These are phyloP conservation scores for Rutilus rutilus DNA, from an alignment of 2,113 vertebrate species.

Conservation along the genomic window DNA sequence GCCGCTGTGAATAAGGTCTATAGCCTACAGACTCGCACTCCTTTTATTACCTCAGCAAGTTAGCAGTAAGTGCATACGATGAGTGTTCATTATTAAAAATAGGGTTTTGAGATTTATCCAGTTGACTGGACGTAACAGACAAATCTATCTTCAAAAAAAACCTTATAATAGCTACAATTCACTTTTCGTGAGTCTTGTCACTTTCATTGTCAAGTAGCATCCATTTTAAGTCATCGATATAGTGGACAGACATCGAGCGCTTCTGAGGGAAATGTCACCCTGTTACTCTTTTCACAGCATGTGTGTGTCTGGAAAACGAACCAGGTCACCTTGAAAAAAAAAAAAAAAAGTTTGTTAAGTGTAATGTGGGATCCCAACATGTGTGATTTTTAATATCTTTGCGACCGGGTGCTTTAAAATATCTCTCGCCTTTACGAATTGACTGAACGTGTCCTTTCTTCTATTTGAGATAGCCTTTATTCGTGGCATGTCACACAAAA, in stretches of 20 bases:
- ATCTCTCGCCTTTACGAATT: constrained; percentile 65
- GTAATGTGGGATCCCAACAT: constrained; percentile 66
- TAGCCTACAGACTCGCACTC: constrained; percentile 37
- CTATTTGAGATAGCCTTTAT: constrained; percentile 63
- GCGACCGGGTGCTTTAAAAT: constrained; percentile 68
- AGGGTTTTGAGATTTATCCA: constrained; percentile 40
- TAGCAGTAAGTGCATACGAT: constrained; percentile 58
- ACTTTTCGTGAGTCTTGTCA: constrained; percentile 6
- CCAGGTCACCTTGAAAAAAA: constrained; percentile 58
- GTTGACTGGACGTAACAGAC: constrained; percentile 5
- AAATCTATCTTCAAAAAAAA: constrained; percentile 24
- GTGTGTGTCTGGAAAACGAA: constrained; percentile 55
- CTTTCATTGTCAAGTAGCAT: background rate
- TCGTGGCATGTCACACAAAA: constrained; percentile 76
- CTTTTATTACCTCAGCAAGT: constrained; percentile 68
- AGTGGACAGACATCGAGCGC: constrained; percentile 11
- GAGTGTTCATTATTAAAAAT: constrained; percentile 61
- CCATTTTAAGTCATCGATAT: background rate
- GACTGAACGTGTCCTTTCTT: constrained; percentile 64
- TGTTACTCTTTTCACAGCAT: constrained; percentile 48
- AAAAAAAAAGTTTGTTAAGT: constrained; percentile 57
- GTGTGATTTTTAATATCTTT: constrained; percentile 63
- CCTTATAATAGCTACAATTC: constrained; percentile 3
- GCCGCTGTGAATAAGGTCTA: too few species aligned
- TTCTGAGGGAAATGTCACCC: constrained; percentile 14